Base-by-base conservation (phyloP, 2,888 invertebrate genomes). In the Cactoblastis cactorum region DNA sequence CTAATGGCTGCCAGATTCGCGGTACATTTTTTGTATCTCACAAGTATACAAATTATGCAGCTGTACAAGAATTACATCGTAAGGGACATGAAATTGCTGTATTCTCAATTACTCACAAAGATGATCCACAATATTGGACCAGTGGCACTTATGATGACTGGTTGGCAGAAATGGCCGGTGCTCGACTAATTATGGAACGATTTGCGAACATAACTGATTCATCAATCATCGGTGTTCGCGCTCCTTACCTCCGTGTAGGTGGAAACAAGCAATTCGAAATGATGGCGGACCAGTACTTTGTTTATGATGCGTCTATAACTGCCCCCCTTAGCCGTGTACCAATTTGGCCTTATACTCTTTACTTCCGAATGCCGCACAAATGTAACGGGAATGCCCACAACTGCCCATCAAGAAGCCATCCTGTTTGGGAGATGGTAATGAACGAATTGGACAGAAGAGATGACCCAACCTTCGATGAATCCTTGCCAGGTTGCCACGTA, bases 341-440 rank as follows among this genome's bases (percentile, higher is more conserved):
- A 48, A 96, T 97, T 78, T 98, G 98, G 98, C 98, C 98, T 0
- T 98, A 98, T 90, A 98, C 98, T 1, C 90, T 98, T 18, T 98
- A 98, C 91, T 98, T 97, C 94, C 93, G 97, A 57, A 97, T 98
- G 96, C 97, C 97, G 0, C 97, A 98, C 90, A 97, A 96, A 80
- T 97, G 97, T 80, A 96, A 96, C 80, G 97, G 97, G 57, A 97
- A 97, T 77, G 96, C 96, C 12, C 96, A 96, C 76, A 97, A 97
- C 80, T 97, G 97, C 71, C 97, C 97, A 17, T 95, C 95, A 45
- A 91, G 95, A 75, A 95, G 95, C 69, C 97, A 97, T 71, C 97
- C 97, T 19, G 96, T 97, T 37, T 97, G 97, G 97, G 97, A 97
- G 87, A 97, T 97, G 94, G 97, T 97, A 48, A 96, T 97, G 96